Evolutionary conservation across 2,888 invertebrate genomes (phyloP).

Genomic region (Pegoplata infirma): DNA sequence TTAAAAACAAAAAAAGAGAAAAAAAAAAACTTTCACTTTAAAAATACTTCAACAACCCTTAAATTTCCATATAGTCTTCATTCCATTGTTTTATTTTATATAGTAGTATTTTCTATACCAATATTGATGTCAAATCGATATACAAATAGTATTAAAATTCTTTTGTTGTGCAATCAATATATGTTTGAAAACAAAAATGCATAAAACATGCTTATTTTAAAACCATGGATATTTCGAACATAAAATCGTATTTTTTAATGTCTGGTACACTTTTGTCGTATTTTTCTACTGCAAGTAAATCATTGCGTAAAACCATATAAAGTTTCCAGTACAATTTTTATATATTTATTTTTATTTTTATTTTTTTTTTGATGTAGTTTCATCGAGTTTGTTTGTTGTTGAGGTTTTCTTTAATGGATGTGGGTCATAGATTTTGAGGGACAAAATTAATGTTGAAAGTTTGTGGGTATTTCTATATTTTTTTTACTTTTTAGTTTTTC

Average conservation of each 20-base stretch:
- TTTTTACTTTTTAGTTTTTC: background rate
- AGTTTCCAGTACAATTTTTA: background rate
- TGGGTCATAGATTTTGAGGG: constrained; percentile 54
- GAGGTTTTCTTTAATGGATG: constrained; percentile 45
- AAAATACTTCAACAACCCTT: background rate
- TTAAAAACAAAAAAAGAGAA: no score
- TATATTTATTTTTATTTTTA: no score
- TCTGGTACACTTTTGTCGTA: background rate
- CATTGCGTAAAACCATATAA: constrained; percentile 11
- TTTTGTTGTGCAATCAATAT: constrained; percentile 8
- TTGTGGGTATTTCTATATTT: constrained; percentile 25
- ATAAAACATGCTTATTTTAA: background rate
- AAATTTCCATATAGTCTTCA: background rate
- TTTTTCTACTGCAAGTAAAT: background rate
- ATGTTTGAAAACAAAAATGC: background rate
- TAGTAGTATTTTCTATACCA: background rate
- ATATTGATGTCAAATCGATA: constrained; percentile 56
- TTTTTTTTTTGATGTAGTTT: background rate
- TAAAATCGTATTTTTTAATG: background rate
- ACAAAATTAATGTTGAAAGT: constrained; percentile 51
- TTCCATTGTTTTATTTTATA: background rate
- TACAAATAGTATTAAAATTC: constrained; percentile 34
- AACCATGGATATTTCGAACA: background rate
- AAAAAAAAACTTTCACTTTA: background rate
- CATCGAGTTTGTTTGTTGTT: background rate